A percentile compares a stretch with the other conserved stretches of the same genome.
phyloP scores from a whole-genome alignment of 1,140 invertebrate genomes.

The Wasmannia auropunctata region DNA sequence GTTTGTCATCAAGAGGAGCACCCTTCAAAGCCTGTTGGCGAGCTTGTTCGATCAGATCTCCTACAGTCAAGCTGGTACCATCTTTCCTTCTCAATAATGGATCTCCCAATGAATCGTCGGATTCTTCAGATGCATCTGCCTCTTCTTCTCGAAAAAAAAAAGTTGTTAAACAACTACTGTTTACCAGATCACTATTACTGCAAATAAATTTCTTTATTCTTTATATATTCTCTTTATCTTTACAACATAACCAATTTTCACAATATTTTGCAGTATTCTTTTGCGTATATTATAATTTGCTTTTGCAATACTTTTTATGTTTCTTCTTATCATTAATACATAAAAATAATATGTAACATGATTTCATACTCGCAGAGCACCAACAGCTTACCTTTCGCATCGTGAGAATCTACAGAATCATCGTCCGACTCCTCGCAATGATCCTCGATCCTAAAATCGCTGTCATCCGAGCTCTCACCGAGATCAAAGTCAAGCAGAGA shows the following conservation, averaged over 20 bases:
- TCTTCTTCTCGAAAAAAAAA: constrained; percentile 71
- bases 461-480: constrained; percentile 97
- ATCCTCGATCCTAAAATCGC: constrained; percentile 97
- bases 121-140: constrained; percentile 85
- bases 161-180: neutral
- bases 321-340: neutral
- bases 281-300: neutral
- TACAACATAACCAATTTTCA: neutral
- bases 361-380: neutral
- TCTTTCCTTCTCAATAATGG: constrained; percentile 85
- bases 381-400: constrained; percentile 78
- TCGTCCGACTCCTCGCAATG: constrained; percentile 92
- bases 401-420: constrained; percentile 86
- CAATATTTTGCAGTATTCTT: neutral
- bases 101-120: constrained; percentile 84
- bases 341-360: neutral
- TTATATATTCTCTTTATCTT: neutral
- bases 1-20: constrained; percentile 83
- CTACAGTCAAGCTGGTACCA: constrained; percentile 83
- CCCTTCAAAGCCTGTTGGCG: constrained; percentile 82
- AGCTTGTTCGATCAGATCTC: constrained; percentile 86
- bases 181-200: neutral
- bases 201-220: neutral
- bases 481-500: constrained; percentile 94
- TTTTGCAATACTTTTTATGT: neutral